Evolutionary conservation across 2,113 vertebrate species (phyloP).

Genomic region (Sprattus sprattus): DNA sequence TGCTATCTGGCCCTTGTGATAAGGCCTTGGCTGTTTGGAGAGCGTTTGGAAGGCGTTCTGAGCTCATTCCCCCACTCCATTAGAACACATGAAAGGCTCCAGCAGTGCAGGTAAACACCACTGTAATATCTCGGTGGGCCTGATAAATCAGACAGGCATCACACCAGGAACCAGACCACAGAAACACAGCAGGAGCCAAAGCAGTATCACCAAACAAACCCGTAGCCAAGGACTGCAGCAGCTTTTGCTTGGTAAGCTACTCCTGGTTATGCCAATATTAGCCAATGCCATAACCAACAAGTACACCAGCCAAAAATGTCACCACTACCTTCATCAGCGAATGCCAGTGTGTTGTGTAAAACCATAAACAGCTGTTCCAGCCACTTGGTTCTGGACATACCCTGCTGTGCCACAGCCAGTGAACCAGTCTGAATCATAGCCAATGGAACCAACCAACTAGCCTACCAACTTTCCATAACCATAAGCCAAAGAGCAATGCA

Average conservation of each 20-base stretch:
- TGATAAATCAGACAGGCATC: not conserved
- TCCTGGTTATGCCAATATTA: not conserved
- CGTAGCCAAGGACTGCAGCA: not conserved
- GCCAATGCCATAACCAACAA: not conserved
- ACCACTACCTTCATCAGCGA: not conserved
- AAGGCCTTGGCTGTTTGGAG: not conserved
- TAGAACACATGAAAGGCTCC: not conserved
- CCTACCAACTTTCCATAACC: not conserved
- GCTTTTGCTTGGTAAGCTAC: not conserved
- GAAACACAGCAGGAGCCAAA: not conserved
- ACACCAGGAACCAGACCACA: not conserved
- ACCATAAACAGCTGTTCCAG: not conserved
- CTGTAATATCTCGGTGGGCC: not conserved
- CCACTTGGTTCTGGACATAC: not conserved
- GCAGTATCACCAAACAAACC: not conserved
- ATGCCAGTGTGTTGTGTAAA: not conserved
- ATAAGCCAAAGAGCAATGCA: not conserved
- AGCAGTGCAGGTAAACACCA: constrained; percentile 3
- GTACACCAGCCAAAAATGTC: not conserved
- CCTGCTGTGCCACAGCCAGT: not conserved
- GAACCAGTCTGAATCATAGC: not conserved
- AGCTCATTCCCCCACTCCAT: not conserved
- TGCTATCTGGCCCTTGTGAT: not conserved
- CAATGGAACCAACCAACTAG: not conserved
- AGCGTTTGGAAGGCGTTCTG: not conserved